Percentiles rank a stretch among this genome's conserved stretches.
phyloP scores from a whole-genome alignment of 2,113 vertebrate species.

The Burhinus bistriatus region DNA sequence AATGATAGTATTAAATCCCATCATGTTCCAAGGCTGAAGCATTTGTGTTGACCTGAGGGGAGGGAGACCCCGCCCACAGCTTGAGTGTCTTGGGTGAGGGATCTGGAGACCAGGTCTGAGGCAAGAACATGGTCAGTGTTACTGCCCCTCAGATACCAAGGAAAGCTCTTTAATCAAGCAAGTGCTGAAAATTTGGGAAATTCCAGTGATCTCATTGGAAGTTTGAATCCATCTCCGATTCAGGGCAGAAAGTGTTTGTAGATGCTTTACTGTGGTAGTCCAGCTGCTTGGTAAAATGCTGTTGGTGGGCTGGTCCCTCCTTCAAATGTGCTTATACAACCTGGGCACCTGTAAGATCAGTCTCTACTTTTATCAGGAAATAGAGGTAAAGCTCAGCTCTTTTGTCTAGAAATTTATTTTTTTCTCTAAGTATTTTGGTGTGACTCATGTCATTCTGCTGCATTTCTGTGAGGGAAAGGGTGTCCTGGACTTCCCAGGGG shows the following conservation, averaged over 20 bases:
- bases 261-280: too few species aligned
- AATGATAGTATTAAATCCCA: background rate
- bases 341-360: background rate
- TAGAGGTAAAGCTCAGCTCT: background rate
- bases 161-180: background rate
- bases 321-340: background rate
- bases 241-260: background rate
- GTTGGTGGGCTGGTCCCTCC: background rate
- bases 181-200: background rate
- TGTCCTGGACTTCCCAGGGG: background rate
- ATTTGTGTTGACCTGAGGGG: background rate
- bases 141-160: background rate
- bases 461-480: background rate
- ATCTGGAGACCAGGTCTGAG: background rate
- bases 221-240: background rate
- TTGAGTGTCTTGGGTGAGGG: too few species aligned
- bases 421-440: background rate
- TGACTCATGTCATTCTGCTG: background rate
- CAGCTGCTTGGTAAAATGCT: background rate
- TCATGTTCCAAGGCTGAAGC: background rate
- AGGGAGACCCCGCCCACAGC: background rate
- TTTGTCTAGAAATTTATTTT: background rate
- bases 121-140: background rate
- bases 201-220: background rate
- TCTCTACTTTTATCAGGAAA: background rate